These are phyloP conservation scores for Perithous albicinctus DNA, from an alignment of 2,888 invertebrate genomes.

Conservation along the genomic window DNA sequence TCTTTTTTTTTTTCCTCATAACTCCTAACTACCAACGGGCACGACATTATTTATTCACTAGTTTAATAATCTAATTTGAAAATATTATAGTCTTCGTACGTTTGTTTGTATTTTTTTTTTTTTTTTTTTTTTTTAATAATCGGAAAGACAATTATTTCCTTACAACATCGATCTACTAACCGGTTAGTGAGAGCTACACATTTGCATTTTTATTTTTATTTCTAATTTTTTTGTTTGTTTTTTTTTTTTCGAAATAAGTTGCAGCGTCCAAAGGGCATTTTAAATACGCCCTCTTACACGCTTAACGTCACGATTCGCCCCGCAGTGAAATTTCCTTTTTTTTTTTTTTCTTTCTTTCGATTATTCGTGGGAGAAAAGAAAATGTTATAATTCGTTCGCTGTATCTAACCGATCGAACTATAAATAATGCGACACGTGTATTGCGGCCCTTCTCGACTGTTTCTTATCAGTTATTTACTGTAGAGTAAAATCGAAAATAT, in stretches of 20 bases:
- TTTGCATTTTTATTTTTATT: constrained; percentile 46
- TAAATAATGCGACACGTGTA: constrained; percentile 71
- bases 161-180: constrained; percentile 66
- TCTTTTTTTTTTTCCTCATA: constrained; percentile 39
- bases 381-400: constrained; percentile 51
- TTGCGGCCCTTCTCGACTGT: constrained; percentile 68
- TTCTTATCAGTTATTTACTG: constrained; percentile 62
- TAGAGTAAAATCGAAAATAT: constrained; percentile 79
- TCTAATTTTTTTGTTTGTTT: too few relatives aligned
- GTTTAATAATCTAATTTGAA: constrained; percentile 78
- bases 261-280: constrained; percentile 31
- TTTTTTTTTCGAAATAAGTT: constrained; percentile 44
- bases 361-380: constrained; percentile 53
- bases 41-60: constrained; percentile 64
- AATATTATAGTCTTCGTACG: constrained; percentile 79
- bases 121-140: too few relatives aligned
- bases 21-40: constrained; percentile 49
- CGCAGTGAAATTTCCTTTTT: constrained; percentile 55
- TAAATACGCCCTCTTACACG: constrained; percentile 14
- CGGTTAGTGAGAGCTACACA: constrained; percentile 44
- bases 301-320: constrained; percentile 55
- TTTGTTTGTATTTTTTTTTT: too few relatives aligned
- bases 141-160: constrained; percentile 69
- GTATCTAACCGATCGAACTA: constrained; percentile 73
- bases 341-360: constrained; percentile 26